Base-by-base conservation (phyloP, 2,113 vertebrate genomes). In the Heloderma charlesbogerti region DNA sequence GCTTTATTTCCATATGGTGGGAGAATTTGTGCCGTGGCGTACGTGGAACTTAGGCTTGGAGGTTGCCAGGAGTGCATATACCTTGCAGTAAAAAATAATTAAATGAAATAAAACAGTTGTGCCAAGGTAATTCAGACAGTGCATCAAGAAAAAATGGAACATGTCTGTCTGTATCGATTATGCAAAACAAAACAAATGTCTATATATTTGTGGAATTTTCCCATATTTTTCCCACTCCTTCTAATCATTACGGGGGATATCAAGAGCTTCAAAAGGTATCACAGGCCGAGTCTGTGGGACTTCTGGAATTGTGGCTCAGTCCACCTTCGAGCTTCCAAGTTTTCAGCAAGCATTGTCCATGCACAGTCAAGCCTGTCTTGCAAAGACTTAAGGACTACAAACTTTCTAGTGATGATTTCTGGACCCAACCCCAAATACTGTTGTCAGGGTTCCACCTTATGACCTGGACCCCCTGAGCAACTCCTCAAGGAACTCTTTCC, bases 1-100 rank as follows among this genome's bases (percentile, higher is more conserved):
- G 48, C 84, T 86, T 90, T 86, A 90, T 90, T 90, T 90, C 86
- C 89, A 90, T 80, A 86, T 90, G 77, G 74, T 43, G 84, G 48
- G 22, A 80, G 84, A 86, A 90, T 54, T 74, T 86, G 89, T 60
- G 43, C 89, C n/a, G 29, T 22, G 75, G 63, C 75, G 57, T 34
- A 34, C 45, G 77, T 31, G 60, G 84, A 90, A 86, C 84, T 15
- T 16, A 71, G 84, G 34, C 18, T 90, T n/a, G 27, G 75, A 34
- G 80, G 43, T 79, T 66, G 75, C 57, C 66, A 90, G 74, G 43
- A 16, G 72, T 86, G 71, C 18, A 51, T 77, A 22, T 48, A 37
- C n/a, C 54, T 79, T 79, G n/a, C 31, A 10, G 25, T 48, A 45
- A 84, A 85, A 78, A 86, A 79, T 60, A 89, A 84, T 66, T 78